Conservation (phyloP, 2,113 vertebrate species). For the Rattus rattus region DNA sequence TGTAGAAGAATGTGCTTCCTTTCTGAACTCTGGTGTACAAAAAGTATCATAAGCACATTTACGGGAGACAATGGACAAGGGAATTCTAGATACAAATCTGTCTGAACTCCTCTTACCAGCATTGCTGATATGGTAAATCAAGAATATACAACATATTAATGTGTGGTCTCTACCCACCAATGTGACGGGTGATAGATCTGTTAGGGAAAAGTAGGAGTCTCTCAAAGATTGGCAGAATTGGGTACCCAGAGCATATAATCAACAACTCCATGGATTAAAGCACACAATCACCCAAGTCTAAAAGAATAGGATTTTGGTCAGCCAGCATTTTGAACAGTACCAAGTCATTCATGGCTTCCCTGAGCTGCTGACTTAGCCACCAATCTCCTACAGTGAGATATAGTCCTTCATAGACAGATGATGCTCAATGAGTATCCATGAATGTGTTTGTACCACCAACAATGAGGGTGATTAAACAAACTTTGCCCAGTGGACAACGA, state of each 20-base stretch:
- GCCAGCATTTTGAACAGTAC: background rate
- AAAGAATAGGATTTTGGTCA: background rate
- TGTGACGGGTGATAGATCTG: background rate
- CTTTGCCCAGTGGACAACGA: background rate
- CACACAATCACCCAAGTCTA: background rate
- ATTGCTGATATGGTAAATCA: background rate
- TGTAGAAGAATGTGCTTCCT: background rate
- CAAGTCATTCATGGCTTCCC: background rate
- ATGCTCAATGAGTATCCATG: background rate
- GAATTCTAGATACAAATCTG: background rate
- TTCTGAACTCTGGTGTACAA: background rate
- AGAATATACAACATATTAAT: background rate
- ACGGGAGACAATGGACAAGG: background rate
- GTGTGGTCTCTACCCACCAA: background rate
- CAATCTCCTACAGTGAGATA: background rate
- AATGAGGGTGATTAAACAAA: background rate
- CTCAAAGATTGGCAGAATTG: background rate
- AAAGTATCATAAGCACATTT: background rate
- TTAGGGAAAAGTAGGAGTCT: background rate
- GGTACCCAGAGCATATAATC: background rate
- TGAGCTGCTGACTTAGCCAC: background rate
- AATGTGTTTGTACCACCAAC: background rate
- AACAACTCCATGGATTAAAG: background rate
- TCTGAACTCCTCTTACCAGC: background rate
- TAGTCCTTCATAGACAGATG: background rate